These are phyloP conservation scores for Lytechinus variegatus DNA, from an alignment of 35 echinoderm and acorn worm genomes.

Conservation along the genomic window DNA sequence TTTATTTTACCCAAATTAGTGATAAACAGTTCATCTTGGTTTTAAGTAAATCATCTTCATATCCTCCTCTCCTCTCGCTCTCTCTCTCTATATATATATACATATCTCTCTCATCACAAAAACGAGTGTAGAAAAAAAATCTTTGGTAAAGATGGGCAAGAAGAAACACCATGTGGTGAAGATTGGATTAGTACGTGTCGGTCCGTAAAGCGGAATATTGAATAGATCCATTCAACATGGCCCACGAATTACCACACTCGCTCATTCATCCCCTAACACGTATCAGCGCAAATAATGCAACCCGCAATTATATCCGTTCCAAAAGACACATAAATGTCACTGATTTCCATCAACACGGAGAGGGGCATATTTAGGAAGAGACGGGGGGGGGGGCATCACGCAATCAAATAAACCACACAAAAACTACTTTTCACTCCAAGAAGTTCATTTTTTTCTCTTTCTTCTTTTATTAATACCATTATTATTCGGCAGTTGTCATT, in stretches of 20 bases:
- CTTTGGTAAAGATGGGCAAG: background rate
- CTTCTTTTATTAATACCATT: background rate
- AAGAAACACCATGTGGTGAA: background rate
- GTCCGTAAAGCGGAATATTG: background rate
- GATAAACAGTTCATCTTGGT: background rate
- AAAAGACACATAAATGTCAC: constrained; percentile 38
- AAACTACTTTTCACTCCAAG: background rate
- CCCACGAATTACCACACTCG: constrained; percentile 24
- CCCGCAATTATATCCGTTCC: constrained; percentile 13
- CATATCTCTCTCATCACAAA: background rate
- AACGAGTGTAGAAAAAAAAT: background rate
- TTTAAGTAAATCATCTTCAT: background rate
- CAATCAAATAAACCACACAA: background rate
- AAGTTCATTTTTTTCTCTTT: background rate
- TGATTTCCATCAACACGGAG: background rate
- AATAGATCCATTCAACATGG: background rate
- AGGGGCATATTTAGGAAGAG: background rate
- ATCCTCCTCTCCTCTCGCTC: background rate
- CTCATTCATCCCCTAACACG: background rate
- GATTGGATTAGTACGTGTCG: constrained; percentile 29
- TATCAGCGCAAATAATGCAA: background rate
- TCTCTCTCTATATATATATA: background rate
- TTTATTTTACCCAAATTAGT: background rate
- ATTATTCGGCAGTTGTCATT: background rate
- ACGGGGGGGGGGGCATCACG: background rate